phyloP scores from a whole-genome alignment of 2,113 vertebrate species.

The Apaloderma vittatum region DNA sequence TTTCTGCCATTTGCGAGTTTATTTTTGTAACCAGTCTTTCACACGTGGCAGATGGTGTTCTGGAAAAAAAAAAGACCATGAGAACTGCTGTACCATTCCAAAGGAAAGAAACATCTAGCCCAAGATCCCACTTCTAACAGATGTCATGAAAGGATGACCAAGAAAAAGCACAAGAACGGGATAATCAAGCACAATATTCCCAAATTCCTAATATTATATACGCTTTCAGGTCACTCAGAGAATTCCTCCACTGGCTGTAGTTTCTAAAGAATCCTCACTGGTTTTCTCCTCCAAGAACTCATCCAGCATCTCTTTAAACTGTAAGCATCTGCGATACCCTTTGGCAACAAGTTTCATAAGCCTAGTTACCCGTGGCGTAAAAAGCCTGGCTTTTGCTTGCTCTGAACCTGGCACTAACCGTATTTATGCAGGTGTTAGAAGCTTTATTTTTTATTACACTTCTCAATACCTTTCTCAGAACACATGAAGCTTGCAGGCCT shows the following conservation, averaged over 20 bases:
- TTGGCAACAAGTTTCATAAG: neutral
- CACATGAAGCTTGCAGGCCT: neutral
- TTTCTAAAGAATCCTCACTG: neutral
- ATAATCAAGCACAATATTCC: neutral
- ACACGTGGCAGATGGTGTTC: neutral
- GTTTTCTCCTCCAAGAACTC: neutral
- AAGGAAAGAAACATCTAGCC: neutral
- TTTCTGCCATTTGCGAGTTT: neutral
- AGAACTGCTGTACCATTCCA: neutral
- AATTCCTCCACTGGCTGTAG: neutral
- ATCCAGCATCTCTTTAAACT: neutral
- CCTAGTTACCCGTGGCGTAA: neutral
- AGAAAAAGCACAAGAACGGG: neutral
- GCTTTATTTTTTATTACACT: neutral
- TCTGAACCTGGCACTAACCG: neutral
- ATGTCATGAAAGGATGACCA: neutral
- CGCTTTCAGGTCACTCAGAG: neutral
- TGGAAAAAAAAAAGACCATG: neutral
- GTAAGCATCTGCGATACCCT: neutral
- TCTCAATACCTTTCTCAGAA: neutral
- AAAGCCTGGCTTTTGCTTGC: neutral
- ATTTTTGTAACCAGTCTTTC: neutral
- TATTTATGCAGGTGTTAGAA: constrained; percentile 47
- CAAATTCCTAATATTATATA: neutral
- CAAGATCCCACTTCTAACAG: neutral